These are phyloP conservation scores for Drosophila suzukii DNA, from an alignment of 1,140 invertebrate genomes.

Conservation along the genomic window DNA sequence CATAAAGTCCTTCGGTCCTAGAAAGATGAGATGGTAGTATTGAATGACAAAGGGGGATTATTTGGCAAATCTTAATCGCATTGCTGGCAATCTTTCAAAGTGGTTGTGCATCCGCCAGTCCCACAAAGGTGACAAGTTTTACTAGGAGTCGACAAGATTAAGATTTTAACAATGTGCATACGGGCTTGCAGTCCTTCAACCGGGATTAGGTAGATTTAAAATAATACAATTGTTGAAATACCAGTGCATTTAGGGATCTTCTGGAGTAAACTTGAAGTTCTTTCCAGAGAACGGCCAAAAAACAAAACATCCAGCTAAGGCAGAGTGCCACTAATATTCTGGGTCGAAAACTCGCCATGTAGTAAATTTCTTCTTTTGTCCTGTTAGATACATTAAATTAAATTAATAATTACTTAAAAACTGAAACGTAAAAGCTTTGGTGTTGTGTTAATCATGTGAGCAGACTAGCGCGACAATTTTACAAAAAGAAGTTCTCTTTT, in stretches of 20 bases:
- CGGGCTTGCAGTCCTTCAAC: not conserved
- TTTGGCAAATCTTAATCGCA: conserved; percentile 36
- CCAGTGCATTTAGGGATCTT: not conserved
- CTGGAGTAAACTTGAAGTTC: not conserved
- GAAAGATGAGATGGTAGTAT: conserved; percentile 16
- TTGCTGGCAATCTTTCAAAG: conserved; percentile 20
- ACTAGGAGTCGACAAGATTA: conserved; percentile 29
- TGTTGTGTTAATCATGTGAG: no score
- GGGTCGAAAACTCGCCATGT: not conserved
- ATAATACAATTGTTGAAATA: not conserved
- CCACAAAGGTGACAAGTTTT: conserved; percentile 3
- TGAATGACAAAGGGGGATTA: conserved; percentile 31
- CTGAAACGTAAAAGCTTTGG: no score
- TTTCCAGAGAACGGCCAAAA: not conserved
- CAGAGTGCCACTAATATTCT: not conserved
- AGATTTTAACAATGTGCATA: conserved; percentile 11
- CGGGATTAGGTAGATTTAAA: not conserved
- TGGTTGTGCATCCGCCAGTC: not conserved
- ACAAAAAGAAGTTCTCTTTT: no score
- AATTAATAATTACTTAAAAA: no score
- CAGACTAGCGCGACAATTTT: no score
- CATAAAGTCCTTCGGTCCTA: not conserved
- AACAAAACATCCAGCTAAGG: not conserved
- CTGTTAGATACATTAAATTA: no score
- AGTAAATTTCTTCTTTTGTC: no score